These are phyloP conservation scores for Cephalopholis sonnerati DNA, from an alignment of 2,113 vertebrate species.

Conservation along the genomic window DNA sequence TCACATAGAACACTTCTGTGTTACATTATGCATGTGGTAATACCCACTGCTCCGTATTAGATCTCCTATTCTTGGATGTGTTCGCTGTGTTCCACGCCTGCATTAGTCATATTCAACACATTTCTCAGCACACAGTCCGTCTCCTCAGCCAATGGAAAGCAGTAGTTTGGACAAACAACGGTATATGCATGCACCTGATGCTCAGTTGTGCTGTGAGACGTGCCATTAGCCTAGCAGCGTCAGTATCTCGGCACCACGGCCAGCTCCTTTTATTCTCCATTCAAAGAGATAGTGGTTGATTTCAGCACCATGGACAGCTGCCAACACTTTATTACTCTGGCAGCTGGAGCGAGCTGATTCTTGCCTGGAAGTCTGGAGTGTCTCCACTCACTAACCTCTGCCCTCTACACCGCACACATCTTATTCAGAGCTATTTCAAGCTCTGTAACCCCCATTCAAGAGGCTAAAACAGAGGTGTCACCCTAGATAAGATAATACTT, in stretches of 20 bases:
- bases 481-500: constrained; percentile 38
- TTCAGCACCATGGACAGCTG: constrained; percentile 79
- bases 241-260: constrained; percentile 63
- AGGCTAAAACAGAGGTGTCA: constrained; percentile 30
- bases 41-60: constrained; percentile 59
- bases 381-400: constrained; percentile 70
- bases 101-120: constrained; percentile 42
- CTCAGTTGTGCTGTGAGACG: constrained; percentile 56
- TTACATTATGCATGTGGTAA: constrained; percentile 63
- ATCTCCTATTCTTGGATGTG: constrained; percentile 35
- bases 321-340: constrained; percentile 71
- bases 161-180: constrained; percentile 41
- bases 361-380: constrained; percentile 65
- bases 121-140: constrained; percentile 22
- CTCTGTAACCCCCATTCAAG: constrained; percentile 39
- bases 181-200: constrained; percentile 61
- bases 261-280: constrained; percentile 62
- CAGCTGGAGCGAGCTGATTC: constrained; percentile 72
- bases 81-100: constrained; percentile 13
- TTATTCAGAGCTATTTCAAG: constrained; percentile 60
- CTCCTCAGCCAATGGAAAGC: constrained; percentile 16
- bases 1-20: constrained; percentile 13
- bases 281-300: constrained; percentile 68
- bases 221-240: constrained; percentile 64
- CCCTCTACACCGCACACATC: constrained; percentile 45